phyloP scores from a whole-genome alignment of 2,797 vertebrate genomes.

The Staurois parvus region DNA sequence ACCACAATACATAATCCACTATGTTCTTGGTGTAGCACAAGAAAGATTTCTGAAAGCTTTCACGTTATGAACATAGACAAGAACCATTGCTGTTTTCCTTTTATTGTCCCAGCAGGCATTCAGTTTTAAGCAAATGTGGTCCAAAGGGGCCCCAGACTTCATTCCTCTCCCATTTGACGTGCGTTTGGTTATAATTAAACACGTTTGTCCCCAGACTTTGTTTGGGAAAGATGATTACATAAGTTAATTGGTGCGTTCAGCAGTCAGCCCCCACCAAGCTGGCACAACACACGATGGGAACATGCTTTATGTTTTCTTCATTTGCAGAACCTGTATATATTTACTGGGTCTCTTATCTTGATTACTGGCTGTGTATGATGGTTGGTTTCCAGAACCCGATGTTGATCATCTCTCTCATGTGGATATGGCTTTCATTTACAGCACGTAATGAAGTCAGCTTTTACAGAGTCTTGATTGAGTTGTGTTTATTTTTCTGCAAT shows the following conservation, averaged over 20 bases:
- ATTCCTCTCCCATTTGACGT: constrained; percentile 61
- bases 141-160: constrained; percentile 46
- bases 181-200: constrained; percentile 68
- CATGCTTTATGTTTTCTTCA: not conserved
- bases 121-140: constrained; percentile 21
- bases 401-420: not conserved
- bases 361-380: not conserved
- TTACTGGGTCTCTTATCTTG: not conserved
- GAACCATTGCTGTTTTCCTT: not conserved
- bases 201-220: constrained; percentile 66
- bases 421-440: not conserved
- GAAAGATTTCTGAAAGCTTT: too few relatives aligned
- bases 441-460: not conserved
- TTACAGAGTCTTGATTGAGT: not conserved
- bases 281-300: not conserved
- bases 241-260: constrained; percentile 28
- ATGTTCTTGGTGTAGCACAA: too few relatives aligned
- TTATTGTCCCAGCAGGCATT: not conserved
- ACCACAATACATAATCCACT: too few relatives aligned
- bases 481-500: not conserved
- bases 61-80: constrained; percentile 44
- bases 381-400: not conserved
- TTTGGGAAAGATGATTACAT: constrained; percentile 64
- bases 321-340: not conserved
- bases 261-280: not conserved